phyloP scores from a whole-genome alignment of 2,113 vertebrate genomes.

The Micronycteris hirsuta region DNA sequence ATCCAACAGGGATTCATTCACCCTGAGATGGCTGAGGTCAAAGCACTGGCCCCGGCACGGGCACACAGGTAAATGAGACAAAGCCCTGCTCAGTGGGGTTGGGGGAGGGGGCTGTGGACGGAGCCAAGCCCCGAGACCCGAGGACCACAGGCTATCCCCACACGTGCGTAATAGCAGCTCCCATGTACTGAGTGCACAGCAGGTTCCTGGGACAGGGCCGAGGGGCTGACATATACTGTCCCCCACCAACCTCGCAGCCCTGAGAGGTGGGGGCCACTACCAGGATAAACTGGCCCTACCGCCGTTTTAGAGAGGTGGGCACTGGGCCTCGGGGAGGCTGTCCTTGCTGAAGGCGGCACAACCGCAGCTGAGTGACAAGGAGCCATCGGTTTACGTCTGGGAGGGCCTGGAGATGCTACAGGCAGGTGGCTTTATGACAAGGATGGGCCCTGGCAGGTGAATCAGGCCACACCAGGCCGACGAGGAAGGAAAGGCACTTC shows the following conservation, averaged over 20 bases:
- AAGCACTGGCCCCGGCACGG: background rate
- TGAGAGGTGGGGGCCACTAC: too few species aligned
- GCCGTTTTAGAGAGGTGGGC: background rate
- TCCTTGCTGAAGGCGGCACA: background rate
- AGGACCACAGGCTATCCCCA: background rate
- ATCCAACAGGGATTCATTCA: background rate
- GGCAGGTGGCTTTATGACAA: background rate
- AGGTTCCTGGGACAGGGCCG: background rate
- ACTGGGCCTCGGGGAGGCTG: background rate
- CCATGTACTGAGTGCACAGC: fast-evolving
- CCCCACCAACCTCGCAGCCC: background rate
- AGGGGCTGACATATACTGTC: background rate
- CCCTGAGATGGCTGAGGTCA: background rate
- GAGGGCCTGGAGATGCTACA: background rate
- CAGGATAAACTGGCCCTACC: background rate
- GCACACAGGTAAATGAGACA: background rate
- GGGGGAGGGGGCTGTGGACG: background rate
- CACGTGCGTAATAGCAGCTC: fast-evolving
- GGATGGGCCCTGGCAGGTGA: background rate
- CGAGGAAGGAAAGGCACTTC: background rate
- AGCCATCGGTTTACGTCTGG: fast-evolving
- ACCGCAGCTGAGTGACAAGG: background rate
- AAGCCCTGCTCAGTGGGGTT: too few species aligned
- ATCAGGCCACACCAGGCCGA: background rate
- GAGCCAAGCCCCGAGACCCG: fast-evolving